phyloP scores from a whole-genome alignment of 2,888 invertebrate species.

The Acronicta aceris region DNA sequence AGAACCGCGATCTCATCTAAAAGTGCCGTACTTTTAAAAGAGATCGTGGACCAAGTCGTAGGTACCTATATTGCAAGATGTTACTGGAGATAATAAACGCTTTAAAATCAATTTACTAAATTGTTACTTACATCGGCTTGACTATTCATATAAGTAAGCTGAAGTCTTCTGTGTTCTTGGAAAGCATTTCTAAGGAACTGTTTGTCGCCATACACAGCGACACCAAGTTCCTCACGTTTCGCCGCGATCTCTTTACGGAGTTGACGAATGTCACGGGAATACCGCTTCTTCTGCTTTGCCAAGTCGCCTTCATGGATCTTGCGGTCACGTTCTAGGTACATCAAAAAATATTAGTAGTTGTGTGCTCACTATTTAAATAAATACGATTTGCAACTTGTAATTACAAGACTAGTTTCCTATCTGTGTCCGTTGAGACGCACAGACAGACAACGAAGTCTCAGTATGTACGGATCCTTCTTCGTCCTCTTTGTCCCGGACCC shows the following conservation, averaged over 20 bases:
- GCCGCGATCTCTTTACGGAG: slow-evolving; percentile 88
- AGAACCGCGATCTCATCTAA: too few relatives aligned
- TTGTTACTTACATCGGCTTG: slow-evolving; percentile 78
- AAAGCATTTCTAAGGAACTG: slow-evolving; percentile 89
- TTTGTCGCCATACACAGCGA: slow-evolving; percentile 89
- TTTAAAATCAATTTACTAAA: too few relatives aligned
- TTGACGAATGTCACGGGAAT: slow-evolving; percentile 86
- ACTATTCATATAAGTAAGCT: slow-evolving; percentile 89
- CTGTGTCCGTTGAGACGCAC: too few relatives aligned
- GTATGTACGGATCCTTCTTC: too few relatives aligned
- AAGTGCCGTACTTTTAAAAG: too few relatives aligned
- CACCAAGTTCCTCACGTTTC: slow-evolving; percentile 88
- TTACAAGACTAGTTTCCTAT: too few relatives aligned
- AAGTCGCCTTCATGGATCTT: slow-evolving; percentile 90
- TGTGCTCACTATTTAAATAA: background rate
- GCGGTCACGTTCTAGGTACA: slow-evolving; percentile 87
- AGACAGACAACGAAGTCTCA: too few relatives aligned
- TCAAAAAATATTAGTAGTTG: background rate
- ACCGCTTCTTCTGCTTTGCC: slow-evolving; percentile 86
- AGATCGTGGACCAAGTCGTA: too few relatives aligned
- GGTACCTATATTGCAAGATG: too few relatives aligned
- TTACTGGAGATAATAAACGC: too few relatives aligned
- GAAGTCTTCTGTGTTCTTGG: slow-evolving; percentile 88
- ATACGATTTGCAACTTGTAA: background rate
- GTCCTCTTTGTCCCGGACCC: too few relatives aligned